A percentile compares a stretch with the other conserved stretches of the same genome.
These are phyloP conservation scores for Salvator merianae DNA, from an alignment of 2,113 vertebrate genomes.

Conservation along the genomic window DNA sequence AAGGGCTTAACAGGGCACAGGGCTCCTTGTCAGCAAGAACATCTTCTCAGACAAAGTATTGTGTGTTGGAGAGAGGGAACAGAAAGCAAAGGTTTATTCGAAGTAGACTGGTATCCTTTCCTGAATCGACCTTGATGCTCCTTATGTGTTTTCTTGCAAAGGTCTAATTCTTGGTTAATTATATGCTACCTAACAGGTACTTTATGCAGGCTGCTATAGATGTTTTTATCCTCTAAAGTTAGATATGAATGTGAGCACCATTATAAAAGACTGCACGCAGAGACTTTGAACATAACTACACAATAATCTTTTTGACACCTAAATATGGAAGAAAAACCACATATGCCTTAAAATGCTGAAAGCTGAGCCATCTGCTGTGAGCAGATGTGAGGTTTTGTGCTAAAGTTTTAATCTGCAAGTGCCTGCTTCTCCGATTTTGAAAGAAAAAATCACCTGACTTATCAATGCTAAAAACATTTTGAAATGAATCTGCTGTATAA, in stretches of 20 bases:
- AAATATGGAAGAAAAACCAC: constrained; percentile 9
- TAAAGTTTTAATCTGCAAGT: constrained; percentile 32
- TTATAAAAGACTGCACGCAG: not conserved
- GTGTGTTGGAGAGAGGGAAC: too few relatives aligned
- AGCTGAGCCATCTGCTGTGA: constrained; percentile 40
- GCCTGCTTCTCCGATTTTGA: not conserved
- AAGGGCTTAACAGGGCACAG: too few relatives aligned
- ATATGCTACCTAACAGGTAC: not conserved
- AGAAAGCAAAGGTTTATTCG: not conserved
- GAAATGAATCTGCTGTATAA: constrained; percentile 42
- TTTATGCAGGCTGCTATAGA: not conserved
- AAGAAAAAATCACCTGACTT: constrained; percentile 36
- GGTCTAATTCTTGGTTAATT: not conserved
- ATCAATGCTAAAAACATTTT: constrained; percentile 33
- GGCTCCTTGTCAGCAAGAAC: not conserved
- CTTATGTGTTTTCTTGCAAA: not conserved
- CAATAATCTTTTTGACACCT: constrained; percentile 6
- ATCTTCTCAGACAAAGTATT: not conserved
- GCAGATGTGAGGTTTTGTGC: not conserved
- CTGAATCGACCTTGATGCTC: not conserved
- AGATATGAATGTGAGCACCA: not conserved
- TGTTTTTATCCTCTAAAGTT: not conserved
- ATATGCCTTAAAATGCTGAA: not conserved
- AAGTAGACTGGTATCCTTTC: not conserved
- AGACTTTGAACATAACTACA: not conserved